Evolutionary conservation across 2,113 vertebrate species (phyloP).

Genomic region (Bos taurus): DNA sequence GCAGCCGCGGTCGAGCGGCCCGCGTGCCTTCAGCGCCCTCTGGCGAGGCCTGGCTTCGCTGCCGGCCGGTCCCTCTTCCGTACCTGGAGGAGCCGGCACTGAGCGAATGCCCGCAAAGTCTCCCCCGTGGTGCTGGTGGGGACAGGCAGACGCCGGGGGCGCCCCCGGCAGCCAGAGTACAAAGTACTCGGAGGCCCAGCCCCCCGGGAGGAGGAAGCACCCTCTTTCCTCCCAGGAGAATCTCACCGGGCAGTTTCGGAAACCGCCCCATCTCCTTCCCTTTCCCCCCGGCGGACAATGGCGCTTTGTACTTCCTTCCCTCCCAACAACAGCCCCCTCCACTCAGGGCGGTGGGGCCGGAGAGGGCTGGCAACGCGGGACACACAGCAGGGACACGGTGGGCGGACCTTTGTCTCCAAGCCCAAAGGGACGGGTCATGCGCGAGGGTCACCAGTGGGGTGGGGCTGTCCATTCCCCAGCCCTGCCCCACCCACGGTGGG

Average conservation of each 20-base stretch:
- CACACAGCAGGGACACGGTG: slow-evolving; percentile 20
- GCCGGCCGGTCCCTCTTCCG: not conserved
- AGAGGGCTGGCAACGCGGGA: not conserved
- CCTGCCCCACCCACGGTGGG: not conserved
- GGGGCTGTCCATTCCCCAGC: not conserved
- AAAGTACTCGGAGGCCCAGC: not conserved
- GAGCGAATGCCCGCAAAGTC: not conserved
- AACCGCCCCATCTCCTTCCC: slow-evolving; percentile 59
- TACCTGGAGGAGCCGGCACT: not conserved
- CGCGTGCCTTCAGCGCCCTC: slow-evolving; percentile 36
- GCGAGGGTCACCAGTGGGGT: not conserved
- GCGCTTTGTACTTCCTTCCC: slow-evolving; percentile 71
- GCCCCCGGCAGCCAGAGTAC: not conserved
- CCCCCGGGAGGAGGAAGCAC: slow-evolving; percentile 47
- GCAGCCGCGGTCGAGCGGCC: not conserved
- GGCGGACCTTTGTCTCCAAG: not conserved
- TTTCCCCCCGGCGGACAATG: slow-evolving; percentile 60
- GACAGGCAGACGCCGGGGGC: not conserved
- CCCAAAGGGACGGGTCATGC: not conserved
- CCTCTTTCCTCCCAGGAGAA: slow-evolving; percentile 63
- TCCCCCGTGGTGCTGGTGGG: not conserved
- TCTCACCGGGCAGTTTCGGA: slow-evolving; percentile 59
- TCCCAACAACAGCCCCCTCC: slow-evolving; percentile 4
- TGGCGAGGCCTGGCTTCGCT: not conserved
- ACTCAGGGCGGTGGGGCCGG: not conserved